Conservation (phyloP, 2,797 vertebrate genomes). For the Emydoidea blandingii region DNA sequence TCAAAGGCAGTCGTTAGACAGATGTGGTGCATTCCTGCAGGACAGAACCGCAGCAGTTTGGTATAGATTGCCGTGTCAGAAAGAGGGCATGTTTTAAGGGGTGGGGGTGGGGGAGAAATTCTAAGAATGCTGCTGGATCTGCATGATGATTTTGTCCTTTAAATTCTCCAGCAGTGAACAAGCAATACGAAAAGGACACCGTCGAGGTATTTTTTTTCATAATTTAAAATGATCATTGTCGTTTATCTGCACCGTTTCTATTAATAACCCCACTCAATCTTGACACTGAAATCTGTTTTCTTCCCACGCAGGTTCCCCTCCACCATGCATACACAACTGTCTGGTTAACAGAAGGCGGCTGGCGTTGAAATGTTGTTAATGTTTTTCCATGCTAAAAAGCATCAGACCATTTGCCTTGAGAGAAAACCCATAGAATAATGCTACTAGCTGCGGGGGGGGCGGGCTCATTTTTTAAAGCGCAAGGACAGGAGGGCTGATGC, state of each 20-base stretch:
- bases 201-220: constrained; percentile 12
- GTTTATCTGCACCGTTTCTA: constrained; percentile 12
- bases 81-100: not conserved
- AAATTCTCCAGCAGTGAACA: not conserved
- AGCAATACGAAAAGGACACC: not conserved
- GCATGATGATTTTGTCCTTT: constrained; percentile 6
- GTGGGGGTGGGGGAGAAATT: not conserved
- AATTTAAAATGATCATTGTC: constrained; percentile 13
- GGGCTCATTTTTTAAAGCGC: not conserved
- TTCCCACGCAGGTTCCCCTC: not conserved
- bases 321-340: not conserved
- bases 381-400: not conserved
- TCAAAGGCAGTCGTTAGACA: not conserved
- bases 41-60: not conserved
- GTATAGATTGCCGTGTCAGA: not conserved
- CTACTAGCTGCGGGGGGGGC: not conserved
- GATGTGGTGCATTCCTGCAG: not conserved
- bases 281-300: constrained; percentile 28
- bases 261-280: constrained; percentile 9
- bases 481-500: not conserved
- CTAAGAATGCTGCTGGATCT: not conserved
- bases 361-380: not conserved
- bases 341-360: not conserved
- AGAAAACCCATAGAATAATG: not conserved
- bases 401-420: not conserved